A percentile compares a stretch with the other conserved stretches of the same genome.
These are phyloP conservation scores for Popillia japonica DNA, from an alignment of 1,140 invertebrate genomes.

Conservation along the genomic window DNA sequence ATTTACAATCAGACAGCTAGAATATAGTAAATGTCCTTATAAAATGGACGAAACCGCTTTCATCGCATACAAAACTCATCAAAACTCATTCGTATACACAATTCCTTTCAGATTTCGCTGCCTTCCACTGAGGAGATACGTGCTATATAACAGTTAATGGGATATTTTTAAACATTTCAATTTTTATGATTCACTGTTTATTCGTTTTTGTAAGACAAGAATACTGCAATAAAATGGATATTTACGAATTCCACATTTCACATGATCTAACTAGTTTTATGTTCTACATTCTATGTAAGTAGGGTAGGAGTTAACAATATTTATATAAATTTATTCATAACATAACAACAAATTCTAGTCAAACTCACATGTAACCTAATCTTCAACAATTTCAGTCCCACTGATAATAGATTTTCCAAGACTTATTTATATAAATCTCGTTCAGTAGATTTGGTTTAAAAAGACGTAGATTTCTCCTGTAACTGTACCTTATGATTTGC, in stretches of 20 bases:
- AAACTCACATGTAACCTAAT: background rate
- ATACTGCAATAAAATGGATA: background rate
- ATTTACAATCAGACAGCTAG: too few species aligned
- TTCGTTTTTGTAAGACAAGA: background rate
- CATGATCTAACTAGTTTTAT: background rate
- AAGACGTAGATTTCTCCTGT: too few species aligned
- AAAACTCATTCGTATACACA: constrained; percentile 1
- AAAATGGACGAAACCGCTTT: background rate
- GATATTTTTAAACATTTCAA: background rate
- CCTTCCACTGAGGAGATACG: background rate
- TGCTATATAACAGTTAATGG: background rate
- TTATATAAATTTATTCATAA: background rate
- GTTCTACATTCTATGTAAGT: background rate
- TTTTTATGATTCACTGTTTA: constrained; percentile 18
- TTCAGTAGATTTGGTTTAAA: background rate
- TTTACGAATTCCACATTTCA: background rate
- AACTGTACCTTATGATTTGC: too few species aligned
- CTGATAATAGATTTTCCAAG: background rate
- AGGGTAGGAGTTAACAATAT: background rate
- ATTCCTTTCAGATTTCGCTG: background rate
- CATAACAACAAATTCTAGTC: background rate
- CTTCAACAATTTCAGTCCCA: background rate
- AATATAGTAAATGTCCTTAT: background rate
- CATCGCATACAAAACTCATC: background rate
- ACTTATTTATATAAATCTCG: background rate